Evolutionary conservation across 1,140 invertebrate genomes (phyloP), one percentile per base, ranked within the genome.

Genomic region (Zaprionus tsacasi): DNA sequence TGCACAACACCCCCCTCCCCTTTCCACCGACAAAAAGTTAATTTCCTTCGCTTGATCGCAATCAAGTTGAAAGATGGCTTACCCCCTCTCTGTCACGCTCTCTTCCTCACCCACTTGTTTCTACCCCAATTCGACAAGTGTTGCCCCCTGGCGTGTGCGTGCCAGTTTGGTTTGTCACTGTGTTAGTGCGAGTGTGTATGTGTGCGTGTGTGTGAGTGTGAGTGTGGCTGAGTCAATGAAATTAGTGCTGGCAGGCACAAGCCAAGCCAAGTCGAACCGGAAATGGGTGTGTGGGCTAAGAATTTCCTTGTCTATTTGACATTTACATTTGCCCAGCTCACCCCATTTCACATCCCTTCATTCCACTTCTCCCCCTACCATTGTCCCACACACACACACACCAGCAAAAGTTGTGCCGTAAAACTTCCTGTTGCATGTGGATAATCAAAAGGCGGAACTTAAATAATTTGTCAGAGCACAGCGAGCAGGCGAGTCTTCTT

Each of bases 141-240:
- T 21, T 38, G 17, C 38, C 35, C 36, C 61, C 38, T 10, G 40
- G 65, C 76, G 55, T 70, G 71, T 70, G 66, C 60, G 66, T 67
- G 72, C 75, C 78, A 82, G 81, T 83, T 79, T 56, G 12, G 40
- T 58, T 58, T 58, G 56, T 78, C 33, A 21, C 38, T 48, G 30
- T 25, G 43, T 27, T 3, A 5, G 27, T 30, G 27, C 6, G 25
- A 27, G 4, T 27, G 25, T 27, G 25, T 27, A 4, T n/a, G 27
- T 35, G 57, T 38, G 52, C 52, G 57, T 48, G 27, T 40, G 57
- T 33, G 52, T 56, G 57, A 40, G 15, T 56, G 35, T 56, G 10
- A 56, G 50, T 78, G 66, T 63, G 67, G 68, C 76, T 36, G 79
- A 88, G 79, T 88, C 83, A 88, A 88, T 89, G 85, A 88, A 88